Percentiles rank a stretch among this genome's conserved stretches.
These are phyloP conservation scores for Isoperla grammatica DNA, from an alignment of 2,888 invertebrate genomes.

Conservation along the genomic window DNA sequence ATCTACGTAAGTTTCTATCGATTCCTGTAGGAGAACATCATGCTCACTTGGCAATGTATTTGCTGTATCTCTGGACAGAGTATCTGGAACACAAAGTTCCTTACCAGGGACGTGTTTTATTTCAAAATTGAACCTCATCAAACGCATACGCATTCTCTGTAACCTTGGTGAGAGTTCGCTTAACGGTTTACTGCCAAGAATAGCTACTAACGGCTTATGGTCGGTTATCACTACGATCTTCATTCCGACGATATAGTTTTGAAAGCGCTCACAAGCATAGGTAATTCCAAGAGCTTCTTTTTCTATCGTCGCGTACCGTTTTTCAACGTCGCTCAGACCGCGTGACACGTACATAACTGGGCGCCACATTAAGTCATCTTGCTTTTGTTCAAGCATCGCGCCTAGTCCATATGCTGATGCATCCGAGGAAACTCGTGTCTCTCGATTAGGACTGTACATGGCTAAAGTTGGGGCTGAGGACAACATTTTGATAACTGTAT, in stretches of 20 bases:
- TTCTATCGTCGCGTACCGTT: conserved; percentile 38
- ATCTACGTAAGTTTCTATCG: neutral
- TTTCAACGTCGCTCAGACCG: conserved; percentile 37
- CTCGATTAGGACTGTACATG: conserved; percentile 35
- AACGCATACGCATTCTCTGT: conserved; percentile 38
- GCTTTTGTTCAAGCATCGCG: conserved; percentile 36
- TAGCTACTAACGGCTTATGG: conserved; percentile 39
- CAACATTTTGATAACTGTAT: conserved; percentile 35
- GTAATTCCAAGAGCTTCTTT: conserved; percentile 39
- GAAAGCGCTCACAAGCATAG: conserved; percentile 38
- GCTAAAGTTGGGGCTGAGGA: conserved; percentile 36
- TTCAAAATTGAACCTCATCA: conserved; percentile 36
- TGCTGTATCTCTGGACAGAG: conserved; percentile 31
- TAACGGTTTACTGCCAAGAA: conserved; percentile 38
- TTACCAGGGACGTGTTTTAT: conserved; percentile 37
- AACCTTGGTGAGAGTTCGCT: conserved; percentile 39
- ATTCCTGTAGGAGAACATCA: neutral
- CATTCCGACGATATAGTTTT: conserved; percentile 37
- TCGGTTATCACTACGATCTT: conserved; percentile 38
- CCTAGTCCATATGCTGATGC: conserved; percentile 38
- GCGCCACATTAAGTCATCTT: conserved; percentile 31
- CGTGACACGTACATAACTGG: conserved; percentile 39
- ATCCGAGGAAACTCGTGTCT: conserved; percentile 36
- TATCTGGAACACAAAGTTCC: conserved; percentile 36
- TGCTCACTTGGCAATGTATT: too few species aligned